Conservation (phyloP, 2,113 vertebrate species). For the Melanerpes formicivorus region DNA sequence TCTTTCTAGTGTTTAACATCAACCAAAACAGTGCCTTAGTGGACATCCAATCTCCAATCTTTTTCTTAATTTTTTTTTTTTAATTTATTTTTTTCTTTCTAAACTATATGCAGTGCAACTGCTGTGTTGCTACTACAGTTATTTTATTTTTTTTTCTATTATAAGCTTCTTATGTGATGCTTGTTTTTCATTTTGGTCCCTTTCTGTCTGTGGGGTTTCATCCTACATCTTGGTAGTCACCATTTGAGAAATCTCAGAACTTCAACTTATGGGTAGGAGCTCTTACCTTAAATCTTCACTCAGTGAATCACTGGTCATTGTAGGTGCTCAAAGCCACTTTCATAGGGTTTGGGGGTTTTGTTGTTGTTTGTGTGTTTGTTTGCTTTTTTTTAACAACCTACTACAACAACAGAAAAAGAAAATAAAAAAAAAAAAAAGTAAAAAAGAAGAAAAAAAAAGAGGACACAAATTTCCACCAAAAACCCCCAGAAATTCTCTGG, state of each 20-base stretch:
- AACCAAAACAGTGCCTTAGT: background rate
- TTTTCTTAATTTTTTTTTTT: background rate
- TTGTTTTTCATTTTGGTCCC: background rate
- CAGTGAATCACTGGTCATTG: background rate
- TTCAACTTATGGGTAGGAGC: background rate
- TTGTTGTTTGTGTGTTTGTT: background rate
- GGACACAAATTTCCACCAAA: background rate
- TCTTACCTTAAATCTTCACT: background rate
- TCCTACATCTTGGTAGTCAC: background rate
- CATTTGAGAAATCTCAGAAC: background rate
- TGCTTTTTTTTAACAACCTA: background rate
- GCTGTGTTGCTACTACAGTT: background rate
- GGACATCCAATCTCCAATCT: background rate
- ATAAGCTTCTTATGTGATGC: background rate
- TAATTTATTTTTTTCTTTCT: background rate
- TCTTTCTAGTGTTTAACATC: background rate
- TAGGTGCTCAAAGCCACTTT: background rate
- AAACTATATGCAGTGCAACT: background rate
- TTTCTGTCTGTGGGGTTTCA: background rate
- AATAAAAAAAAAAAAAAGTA: no score
- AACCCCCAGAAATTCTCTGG: background rate
- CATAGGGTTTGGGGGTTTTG: rapidly evolving
- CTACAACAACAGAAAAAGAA: background rate
- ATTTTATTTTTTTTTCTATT: background rate
- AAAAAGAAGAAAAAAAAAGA: no score